Percentiles rank a stretch among this genome's conserved stretches.
These are phyloP conservation scores for Pogonomyrmex barbatus DNA, from an alignment of 1,140 invertebrate genomes.

Conservation along the genomic window DNA sequence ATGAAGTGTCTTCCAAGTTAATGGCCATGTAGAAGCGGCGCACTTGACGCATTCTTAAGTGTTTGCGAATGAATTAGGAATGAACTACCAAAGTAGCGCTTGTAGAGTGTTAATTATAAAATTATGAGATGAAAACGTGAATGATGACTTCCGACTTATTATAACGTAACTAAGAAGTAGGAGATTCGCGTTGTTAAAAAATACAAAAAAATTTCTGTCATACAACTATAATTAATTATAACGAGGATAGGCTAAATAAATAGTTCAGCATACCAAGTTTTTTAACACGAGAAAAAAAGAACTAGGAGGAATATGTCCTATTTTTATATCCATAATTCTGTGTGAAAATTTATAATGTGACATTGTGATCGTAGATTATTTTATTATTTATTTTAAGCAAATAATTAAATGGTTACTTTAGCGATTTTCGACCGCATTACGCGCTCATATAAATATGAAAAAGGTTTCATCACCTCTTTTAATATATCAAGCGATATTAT, in stretches of 20 bases:
- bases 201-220: constrained; percentile 8
- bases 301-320: background rate
- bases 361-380: background rate
- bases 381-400: constrained; percentile 3
- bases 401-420: background rate
- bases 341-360: background rate
- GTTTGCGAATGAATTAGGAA: constrained; percentile 56
- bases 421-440: background rate
- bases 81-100: constrained; percentile 30
- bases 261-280: constrained; percentile 24
- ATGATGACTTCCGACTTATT: constrained; percentile 23
- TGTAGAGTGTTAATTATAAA: constrained; percentile 51
- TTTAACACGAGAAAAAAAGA: background rate
- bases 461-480: background rate
- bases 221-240: constrained; percentile 66
- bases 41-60: constrained; percentile 43
- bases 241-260: constrained; percentile 61
- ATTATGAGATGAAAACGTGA: constrained; percentile 31
- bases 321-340: background rate
- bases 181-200: constrained; percentile 11
- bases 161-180: background rate
- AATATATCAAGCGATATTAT: constrained; percentile 8
- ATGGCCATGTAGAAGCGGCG: constrained; percentile 48
- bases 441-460: background rate
- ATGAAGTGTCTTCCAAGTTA: constrained; percentile 53